Evolutionary conservation across 1,140 invertebrate genomes (phyloP).

Genomic region (Bombus breviceps): DNA sequence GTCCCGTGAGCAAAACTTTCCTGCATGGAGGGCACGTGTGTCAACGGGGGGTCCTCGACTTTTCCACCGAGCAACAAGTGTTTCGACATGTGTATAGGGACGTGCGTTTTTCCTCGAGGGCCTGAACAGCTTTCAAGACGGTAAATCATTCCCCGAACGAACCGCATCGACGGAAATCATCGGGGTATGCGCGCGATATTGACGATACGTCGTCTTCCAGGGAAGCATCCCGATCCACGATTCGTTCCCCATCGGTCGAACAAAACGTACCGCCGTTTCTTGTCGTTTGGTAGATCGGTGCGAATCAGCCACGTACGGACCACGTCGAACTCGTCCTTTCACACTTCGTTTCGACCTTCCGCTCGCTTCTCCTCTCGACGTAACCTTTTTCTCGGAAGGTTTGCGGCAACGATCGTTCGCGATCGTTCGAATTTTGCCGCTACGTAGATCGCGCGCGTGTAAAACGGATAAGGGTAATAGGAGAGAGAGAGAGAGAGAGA

Average conservation of each 20-base stretch:
- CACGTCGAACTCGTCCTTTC: too few species aligned
- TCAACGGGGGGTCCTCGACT: conserved; percentile 73
- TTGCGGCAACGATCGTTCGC: not conserved
- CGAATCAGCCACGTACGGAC: fast-evolving
- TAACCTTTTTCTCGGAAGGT: not conserved
- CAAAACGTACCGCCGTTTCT: too few species aligned
- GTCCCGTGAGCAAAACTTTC: conserved; percentile 20
- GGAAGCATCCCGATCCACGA: too few species aligned
- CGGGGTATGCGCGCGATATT: not conserved
- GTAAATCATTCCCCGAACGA: conserved; percentile 48
- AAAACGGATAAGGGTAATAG: conserved; percentile 10
- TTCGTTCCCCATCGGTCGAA: too few species aligned
- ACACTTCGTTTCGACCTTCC: not conserved
- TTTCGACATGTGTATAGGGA: conserved; percentile 71
- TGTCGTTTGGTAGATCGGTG: too few species aligned
- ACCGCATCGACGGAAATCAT: conserved; percentile 29
- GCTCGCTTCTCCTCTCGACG: not conserved
- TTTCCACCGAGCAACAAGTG: conserved; percentile 77
- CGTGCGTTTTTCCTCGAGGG: conserved; percentile 24
- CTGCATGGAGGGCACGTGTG: conserved; percentile 74
- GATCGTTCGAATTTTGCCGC: not conserved
- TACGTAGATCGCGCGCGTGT: conserved; percentile 18
- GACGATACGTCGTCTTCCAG: too few species aligned
- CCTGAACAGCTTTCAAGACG: not conserved
- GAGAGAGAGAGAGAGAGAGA: conserved; percentile 18